Evolutionary conservation across 2,888 invertebrate species (phyloP), one percentile per base, ranked within the genome.

Genomic region (Dicyrtoma fusca): DNA sequence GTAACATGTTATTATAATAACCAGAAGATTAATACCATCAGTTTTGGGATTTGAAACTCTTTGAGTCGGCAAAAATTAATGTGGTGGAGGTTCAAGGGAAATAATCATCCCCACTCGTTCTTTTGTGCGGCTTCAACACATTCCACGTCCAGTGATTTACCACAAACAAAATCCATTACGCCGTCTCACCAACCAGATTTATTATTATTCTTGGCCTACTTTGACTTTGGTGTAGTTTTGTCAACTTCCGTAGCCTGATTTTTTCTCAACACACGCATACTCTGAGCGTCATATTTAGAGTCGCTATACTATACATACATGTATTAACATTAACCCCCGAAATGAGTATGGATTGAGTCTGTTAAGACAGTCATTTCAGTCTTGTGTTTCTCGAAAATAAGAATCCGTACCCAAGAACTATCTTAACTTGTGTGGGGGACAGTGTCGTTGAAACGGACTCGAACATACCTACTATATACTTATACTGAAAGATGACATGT

Each of bases 161-260:
- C 25, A 23, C 25, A n/a, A 25, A 57, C 13, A 23, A 57, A 3
- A 34, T 34, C 3, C 34, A 34, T 34, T 34, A 34, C 25, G 23
- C 25, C n/a, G 25, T 23, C 23, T n/a, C 57, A 26, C 57, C 21
- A 57, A 26, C 57, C 26, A 57, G 25, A 26, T 26, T 57, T 26
- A 57, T 57, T 57, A 57, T 25, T 57, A 57, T 57, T 53, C 19
- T 53, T 57, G 26, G 23, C 57, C 57, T 57, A 57, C 57, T 57
- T 57, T 57, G 26, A 34, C 34, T 34, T 34, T 34, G 34, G 34
- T 34, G 34, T 34, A n/a, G 57, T 57, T 57, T 57, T 57, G 57
- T 23, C 57, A 57, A 57, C 57, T 57, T 57, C 57, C 14, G 57
- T 13, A 10, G 57, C 57, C 25, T 57, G 21, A 57, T 57, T 57